Evolutionary conservation across 1,140 invertebrate species (phyloP), one percentile per base, ranked within the genome.

Genomic region (Physella acuta): DNA sequence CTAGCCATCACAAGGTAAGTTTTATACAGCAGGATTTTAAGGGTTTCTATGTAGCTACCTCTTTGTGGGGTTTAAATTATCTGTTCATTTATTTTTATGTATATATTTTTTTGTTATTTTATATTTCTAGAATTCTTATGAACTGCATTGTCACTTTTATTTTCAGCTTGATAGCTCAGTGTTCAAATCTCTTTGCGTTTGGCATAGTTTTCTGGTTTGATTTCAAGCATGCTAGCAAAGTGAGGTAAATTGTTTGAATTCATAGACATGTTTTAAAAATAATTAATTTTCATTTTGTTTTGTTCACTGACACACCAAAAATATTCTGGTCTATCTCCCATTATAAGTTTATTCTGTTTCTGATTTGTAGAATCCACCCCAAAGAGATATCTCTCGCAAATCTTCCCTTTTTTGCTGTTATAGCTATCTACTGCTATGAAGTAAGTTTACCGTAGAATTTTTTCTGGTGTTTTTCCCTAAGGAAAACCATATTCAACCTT

Each of bases 141-240:
- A 16, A n/a, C n/a, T n/a, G n/a, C n/a, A n/a, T n/a, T 56, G 2
- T 55, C 30, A 56, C 26, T 36, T 20, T 56, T 16, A 3, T 28
- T 78, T 78, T 71, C 76, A 84, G 82, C 71, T 73, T 84, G 44
- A 73, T 83, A 68, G 82, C 82, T 34, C 82, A 84, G 75, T 74
- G 74, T 49, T 87, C 86, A 16, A 87, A 85, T 71, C 74, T 87
- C 26, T 75, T 87, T 71, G 86, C 86, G 17, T 85, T 87, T 77
- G 82, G 78, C 55, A 85, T 87, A 17, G 86, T 87, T 11, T 87
- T 87, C 67, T 87, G 86, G 86, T 87, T 87, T 79, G 86, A 87
- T 72, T 87, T 87, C 79, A 81, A 86, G 69, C 85, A 87, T 71
- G 78, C 84, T 60, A 75, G 82, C 70, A 78, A 79, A 55, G 79